Evolutionary conservation across 2,888 invertebrate genomes (phyloP).

Genomic region (Bibio marci): DNA sequence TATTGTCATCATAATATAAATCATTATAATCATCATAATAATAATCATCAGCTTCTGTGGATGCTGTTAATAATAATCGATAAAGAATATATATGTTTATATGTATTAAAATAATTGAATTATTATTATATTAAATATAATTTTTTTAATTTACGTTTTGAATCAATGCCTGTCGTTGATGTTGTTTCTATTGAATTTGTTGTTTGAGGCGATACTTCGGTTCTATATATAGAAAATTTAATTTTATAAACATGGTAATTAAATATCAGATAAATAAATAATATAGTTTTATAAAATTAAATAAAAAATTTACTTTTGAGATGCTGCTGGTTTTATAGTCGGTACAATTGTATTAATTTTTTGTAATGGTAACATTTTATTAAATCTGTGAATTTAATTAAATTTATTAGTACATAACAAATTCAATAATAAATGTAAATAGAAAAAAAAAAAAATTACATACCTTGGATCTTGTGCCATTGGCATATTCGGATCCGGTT

Average conservation of each 20-base stretch:
- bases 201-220: too few species aligned
- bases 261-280: too few species aligned
- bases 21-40: conserved; percentile 11
- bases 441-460: neutral
- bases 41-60: conserved; percentile 14
- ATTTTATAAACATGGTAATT: too few species aligned
- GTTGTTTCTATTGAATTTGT: too few species aligned
- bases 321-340: neutral
- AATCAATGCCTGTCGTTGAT: too few species aligned
- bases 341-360: neutral
- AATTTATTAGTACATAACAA: conserved; percentile 1
- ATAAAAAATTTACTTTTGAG: neutral
- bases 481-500: conserved; percentile 10
- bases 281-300: too few species aligned
- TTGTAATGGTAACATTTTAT: conserved; percentile 16
- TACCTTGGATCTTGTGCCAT: conserved; percentile 14
- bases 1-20: conserved; percentile 19
- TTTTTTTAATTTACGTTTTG: too few species aligned
- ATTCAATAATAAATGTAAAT: neutral
- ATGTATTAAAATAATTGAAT: too few species aligned
- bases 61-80: neutral
- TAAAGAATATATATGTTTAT: too few species aligned
- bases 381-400: conserved; percentile 15
- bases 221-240: too few species aligned
- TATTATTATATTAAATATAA: too few species aligned